Conservation (phyloP, 2,888 invertebrate genomes). For the Orthosia cruda region DNA sequence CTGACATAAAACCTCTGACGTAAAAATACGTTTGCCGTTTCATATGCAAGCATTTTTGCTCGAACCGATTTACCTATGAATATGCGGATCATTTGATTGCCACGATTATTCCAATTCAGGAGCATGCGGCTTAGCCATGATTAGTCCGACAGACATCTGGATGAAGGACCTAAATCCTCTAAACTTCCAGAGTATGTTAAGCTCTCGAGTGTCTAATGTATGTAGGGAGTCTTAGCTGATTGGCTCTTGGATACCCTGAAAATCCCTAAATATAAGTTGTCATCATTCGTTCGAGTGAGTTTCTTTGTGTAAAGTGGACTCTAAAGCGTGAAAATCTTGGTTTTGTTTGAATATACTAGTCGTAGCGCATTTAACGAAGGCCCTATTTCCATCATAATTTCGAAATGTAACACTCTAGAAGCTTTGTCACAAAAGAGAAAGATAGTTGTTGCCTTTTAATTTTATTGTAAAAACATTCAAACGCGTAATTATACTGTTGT, state of each 20-base stretch:
- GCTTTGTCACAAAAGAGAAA: constrained; percentile 5
- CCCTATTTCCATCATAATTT: not conserved
- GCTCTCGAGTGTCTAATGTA: constrained; percentile 43
- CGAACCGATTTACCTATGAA: constrained; percentile 61
- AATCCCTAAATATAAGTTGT: constrained; percentile 46
- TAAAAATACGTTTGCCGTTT: constrained; percentile 61
- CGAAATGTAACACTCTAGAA: not conserved
- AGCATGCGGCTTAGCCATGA: constrained; percentile 54
- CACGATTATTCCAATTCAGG: constrained; percentile 59
- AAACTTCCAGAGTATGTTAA: constrained; percentile 59
- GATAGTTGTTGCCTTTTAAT: constrained; percentile 31
- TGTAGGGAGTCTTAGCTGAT: constrained; percentile 55
- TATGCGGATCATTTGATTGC: constrained; percentile 58
- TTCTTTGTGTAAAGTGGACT: constrained; percentile 26
- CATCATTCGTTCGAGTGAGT: constrained; percentile 39
- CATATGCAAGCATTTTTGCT: constrained; percentile 58
- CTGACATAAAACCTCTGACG: constrained; percentile 54
- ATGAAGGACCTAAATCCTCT: constrained; percentile 63
- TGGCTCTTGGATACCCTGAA: constrained; percentile 56
- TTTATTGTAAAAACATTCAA: constrained; percentile 43
- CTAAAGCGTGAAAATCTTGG: not conserved
- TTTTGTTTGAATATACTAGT: not conserved
- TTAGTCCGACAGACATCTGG: constrained; percentile 60
- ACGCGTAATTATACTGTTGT: constrained; percentile 30
- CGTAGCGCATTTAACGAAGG: not conserved